phyloP scores from a whole-genome alignment of 2,797 vertebrate genomes.

The Sitta carolinensis region DNA sequence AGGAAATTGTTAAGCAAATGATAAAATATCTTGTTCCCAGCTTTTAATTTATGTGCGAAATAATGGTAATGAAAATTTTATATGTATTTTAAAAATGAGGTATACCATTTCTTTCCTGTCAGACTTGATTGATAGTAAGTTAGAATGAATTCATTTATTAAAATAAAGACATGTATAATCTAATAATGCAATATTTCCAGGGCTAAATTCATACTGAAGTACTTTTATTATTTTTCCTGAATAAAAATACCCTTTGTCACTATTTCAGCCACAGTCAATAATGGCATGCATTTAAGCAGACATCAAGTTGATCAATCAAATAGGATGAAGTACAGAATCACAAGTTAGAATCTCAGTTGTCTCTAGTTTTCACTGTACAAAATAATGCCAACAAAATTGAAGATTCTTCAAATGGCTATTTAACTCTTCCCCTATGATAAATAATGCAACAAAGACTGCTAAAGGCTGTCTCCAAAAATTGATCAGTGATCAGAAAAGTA shows the following conservation, averaged over 20 bases:
- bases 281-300: not conserved
- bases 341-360: not conserved
- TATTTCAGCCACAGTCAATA: not conserved
- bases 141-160: not conserved
- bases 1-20: not conserved
- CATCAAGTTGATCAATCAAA: not conserved
- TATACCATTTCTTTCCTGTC: not conserved
- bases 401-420: not conserved
- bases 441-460: not conserved
- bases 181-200: not conserved
- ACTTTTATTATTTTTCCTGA: not conserved
- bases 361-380: not conserved
- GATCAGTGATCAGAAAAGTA: not conserved
- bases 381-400: not conserved
- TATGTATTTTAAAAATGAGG: too few species aligned
- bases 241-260: not conserved
- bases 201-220: not conserved
- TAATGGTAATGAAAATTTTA: not conserved
- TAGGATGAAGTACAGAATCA: not conserved
- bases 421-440: not conserved
- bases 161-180: not conserved
- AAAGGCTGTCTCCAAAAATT: slow-evolving; percentile 10
- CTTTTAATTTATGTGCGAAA: not conserved
- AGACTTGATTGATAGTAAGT: not conserved
- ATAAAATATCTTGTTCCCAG: not conserved